Evolutionary conservation across 23 tunicate species (phyloP), one percentile per base, ranked within the genome.

Genomic region (Trididemnum clinides): DNA sequence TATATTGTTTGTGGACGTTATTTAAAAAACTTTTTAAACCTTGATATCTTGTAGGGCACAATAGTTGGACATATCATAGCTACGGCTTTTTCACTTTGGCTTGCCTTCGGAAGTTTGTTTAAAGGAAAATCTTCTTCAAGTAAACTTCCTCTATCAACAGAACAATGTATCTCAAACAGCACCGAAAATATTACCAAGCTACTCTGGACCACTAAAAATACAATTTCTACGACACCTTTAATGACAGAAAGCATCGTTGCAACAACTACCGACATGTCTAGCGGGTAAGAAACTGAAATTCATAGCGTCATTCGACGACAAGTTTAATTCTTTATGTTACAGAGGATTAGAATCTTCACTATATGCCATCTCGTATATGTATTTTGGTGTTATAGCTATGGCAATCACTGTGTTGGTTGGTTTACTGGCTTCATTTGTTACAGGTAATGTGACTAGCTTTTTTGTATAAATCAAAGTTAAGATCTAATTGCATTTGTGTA

Each of bases 381-480:
- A 81, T 29, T 88, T 81, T 50, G 81, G 62, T 26, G 1, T 70
- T 2, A 32, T 88, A 1, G 81, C 80, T 34, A 19, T 71, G 22
- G 37, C 81, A 6, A 50, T 37, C 1, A 71, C 82, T 15, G 51
- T 88, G 20, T 12, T 81, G 0, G 7, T 81, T 54, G 91, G 91
- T 2, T 25, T 81, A 1, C 1, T 81, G 0, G 81, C 35, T 2
- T 88, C 91, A 27, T 80, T 81, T 18, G 27, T 82, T 44, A 70
- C 91, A 80, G 91, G 91, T 88, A 33, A 50, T 27, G 39, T 58
- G n/a, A n/a, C n/a, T n/a, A n/a, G n/a, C n/a, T n/a, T n/a, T n/a
- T n/a, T n/a, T n/a, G n/a, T n/a, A n/a, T n/a, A n/a, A n/a, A n/a
- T n/a, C n/a, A n/a, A n/a, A n/a, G n/a, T n/a, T n/a, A n/a, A n/a